Evolutionary conservation across 2,797 vertebrate genomes (phyloP), one percentile per base, ranked within the genome.

Genomic region (Pangasius sanitwongsei): DNA sequence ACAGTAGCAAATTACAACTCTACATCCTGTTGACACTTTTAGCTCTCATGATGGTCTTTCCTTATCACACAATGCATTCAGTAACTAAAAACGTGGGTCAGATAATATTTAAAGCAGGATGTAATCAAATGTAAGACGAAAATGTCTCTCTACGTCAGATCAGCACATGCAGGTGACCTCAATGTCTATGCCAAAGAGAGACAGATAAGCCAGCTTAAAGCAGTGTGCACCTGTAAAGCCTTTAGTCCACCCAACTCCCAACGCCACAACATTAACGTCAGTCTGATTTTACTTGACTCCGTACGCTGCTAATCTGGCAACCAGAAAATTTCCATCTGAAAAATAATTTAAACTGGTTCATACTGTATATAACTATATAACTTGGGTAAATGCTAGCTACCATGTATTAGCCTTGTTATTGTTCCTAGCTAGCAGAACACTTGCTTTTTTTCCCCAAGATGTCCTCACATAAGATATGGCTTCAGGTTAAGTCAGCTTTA

Each of bases 161-260:
- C 55, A 25, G 34, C 59, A 63, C 37, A 85, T 78, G 65, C 67
- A 88, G 67, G 69, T 83, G 78, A 86, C 57, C 48, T 87, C 2
- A 44, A 59, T 31, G 23, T 28, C 48, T 67, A 25, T 48, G 48
- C 37, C 34, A 37, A 41, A 89, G 69, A 85, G 20, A 77, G 50
- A 55, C n/a, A 72, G 72, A 86, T 86, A 89, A 86, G 55, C 88
- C 90, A 86, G 84, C 53, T 86, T 87, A 89, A 63, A 41, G 37
- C 55, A 85, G 55, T 87, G 34, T 44, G 80, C 86, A 89, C n/a
- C 86, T 87, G 87, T 84, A 89, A 83, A 83, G 57, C 55, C 81
- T 61, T 83, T 15, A 83, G 81, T 83, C 81, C 57, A 34, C 18
- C n/a, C 23, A 65, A 65, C 2, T 65, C 81, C 57, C 59, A 18